Base-by-base conservation (phyloP, 2,797 vertebrate species). In the Sebastes itinus region DNA sequence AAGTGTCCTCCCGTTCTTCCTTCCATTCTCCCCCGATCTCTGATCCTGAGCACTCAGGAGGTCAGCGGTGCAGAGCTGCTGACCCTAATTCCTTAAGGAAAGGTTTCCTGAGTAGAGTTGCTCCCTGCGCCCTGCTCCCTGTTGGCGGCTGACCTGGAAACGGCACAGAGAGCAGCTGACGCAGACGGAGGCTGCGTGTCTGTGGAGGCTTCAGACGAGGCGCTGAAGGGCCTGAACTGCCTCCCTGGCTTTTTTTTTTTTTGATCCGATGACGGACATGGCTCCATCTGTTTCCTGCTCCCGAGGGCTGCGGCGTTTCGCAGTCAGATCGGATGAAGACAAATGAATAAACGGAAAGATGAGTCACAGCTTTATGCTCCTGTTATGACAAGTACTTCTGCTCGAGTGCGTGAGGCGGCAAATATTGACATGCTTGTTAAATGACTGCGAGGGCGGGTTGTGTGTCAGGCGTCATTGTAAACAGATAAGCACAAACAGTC, bases 221-320 rank as follows among this genome's bases (percentile, higher is more conserved):
- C 28, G 28, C 74, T 72, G 56, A 72, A 77, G 74, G 52, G 75
- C 32, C 54, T 54, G 66, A 82, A 55, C 60, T 58, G 71, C 65
- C 54, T 82, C 49, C 27, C 60, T 61, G 7, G 9, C 20, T 46
- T 49, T 42, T 27, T 65, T 58, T 58, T 88, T 49, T 88, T 88
- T 78, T 81, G 82, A 81, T 86, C 81, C 27, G 69, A 87, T 76
- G 90, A 87, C 90, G 90, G 88, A 87, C 89, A 12, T 16, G 20
- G 82, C 74, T 91, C 88, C 90, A 87, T 93, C 91, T 94, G 91
- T 90, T 94, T 94, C 92, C 91, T 92, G 88, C 82, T 78, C 76
- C 76, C 5, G 12, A 79, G 23, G 16, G 64, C 87, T 49, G 82
- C 76, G 3, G 63, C 42, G 2, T 60, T 49, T 85, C 28, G 2